phyloP scores from a whole-genome alignment of 2,113 vertebrate species.

The Eira barbara region DNA sequence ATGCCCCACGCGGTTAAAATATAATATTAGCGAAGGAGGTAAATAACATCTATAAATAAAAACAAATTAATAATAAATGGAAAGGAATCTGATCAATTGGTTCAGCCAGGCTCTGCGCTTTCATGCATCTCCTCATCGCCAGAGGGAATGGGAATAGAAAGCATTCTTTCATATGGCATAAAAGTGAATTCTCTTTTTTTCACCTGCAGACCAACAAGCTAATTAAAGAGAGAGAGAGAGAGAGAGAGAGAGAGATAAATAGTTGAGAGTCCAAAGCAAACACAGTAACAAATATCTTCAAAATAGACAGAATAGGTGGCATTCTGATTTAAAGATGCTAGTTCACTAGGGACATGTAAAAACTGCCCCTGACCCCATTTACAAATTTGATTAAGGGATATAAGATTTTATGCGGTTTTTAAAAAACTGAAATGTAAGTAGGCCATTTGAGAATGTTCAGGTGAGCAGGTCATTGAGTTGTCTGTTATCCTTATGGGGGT shows the following conservation, averaged over 20 bases:
- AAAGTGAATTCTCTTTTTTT: background rate
- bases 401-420: background rate
- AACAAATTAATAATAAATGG: background rate
- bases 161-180: background rate
- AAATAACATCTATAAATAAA: background rate
- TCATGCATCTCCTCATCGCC: background rate
- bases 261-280: background rate
- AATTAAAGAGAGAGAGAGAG: background rate
- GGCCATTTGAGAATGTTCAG: background rate
- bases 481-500: background rate
- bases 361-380: background rate
- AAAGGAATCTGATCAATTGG: background rate
- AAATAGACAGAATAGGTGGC: background rate
- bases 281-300: background rate
- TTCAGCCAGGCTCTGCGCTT: background rate
- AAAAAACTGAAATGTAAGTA: background rate
- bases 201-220: background rate
- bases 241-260: background rate
- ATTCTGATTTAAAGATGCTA: background rate
- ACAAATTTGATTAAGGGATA: background rate
- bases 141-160: background rate
- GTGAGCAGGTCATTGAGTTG: background rate
- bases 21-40: background rate
- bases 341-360: background rate
- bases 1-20: background rate